phyloP scores from a whole-genome alignment of 1,140 invertebrate genomes.

The Cotesia vestalis region DNA sequence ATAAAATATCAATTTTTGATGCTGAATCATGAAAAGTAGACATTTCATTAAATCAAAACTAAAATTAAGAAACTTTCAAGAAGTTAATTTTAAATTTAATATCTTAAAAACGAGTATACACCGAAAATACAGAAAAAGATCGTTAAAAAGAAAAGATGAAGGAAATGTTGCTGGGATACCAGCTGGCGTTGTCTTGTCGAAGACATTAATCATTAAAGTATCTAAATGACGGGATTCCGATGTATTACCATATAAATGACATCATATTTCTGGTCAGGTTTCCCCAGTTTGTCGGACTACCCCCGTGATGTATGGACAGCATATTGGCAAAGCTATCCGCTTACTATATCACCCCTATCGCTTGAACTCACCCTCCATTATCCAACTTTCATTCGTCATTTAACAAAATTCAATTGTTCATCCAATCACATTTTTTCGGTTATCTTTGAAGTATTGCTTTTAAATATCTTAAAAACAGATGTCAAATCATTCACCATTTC shows the following conservation, averaged over 20 bases:
- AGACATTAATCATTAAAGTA: conserved; percentile 72
- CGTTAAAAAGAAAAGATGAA: not conserved
- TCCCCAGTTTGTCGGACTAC: conserved; percentile 66
- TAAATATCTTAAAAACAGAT: too few relatives aligned
- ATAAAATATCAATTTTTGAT: too few relatives aligned
- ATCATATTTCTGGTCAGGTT: conserved; percentile 74
- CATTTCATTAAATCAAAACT: too few relatives aligned
- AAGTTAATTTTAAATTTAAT: too few relatives aligned
- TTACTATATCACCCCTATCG: conserved; percentile 61
- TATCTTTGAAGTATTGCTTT: not conserved
- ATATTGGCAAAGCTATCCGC: conserved; percentile 62
- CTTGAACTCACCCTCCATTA: conserved; percentile 43
- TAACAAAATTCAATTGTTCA: conserved; percentile 23
- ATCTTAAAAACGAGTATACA: too few relatives aligned
- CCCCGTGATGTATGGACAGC: conserved; percentile 65
- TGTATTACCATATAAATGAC: conserved; percentile 75
- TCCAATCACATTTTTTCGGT: conserved; percentile 15
- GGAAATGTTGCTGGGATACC: conserved; percentile 43
- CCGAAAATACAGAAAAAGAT: too few relatives aligned
- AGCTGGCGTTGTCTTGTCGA: conserved; percentile 64
- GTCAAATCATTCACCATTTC: too few relatives aligned
- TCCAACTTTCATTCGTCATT: conserved; percentile 20
- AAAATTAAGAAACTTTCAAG: too few relatives aligned
- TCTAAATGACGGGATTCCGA: conserved; percentile 74
- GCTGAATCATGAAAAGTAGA: too few relatives aligned